phyloP scores from a whole-genome alignment of 2,113 vertebrate species.

The Regulus satrapa region DNA sequence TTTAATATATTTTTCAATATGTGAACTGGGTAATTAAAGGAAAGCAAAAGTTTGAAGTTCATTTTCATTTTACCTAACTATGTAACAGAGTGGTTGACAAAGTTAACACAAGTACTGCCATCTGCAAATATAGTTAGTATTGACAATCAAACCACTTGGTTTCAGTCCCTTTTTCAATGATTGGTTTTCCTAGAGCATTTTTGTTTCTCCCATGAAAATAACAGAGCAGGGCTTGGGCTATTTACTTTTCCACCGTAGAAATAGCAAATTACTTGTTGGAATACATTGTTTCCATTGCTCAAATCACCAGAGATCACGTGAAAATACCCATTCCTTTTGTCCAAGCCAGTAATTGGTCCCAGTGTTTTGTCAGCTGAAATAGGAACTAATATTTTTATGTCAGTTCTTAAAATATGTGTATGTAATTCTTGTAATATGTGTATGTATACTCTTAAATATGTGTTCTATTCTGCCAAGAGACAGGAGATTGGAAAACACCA shows the following conservation, averaged over 20 bases:
- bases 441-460: too few species aligned
- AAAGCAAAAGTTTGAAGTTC: neutral
- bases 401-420: neutral
- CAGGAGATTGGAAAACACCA: neutral
- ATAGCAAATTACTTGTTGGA: neutral
- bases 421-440: too few species aligned
- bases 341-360: neutral
- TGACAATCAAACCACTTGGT: neutral
- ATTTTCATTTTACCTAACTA: neutral
- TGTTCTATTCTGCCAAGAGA: neutral
- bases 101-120: neutral
- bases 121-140: neutral
- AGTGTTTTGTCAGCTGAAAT: neutral
- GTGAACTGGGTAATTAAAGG: neutral
- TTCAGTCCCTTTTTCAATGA: neutral
- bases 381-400: neutral
- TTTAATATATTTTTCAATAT: neutral
- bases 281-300: neutral
- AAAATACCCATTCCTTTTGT: neutral
- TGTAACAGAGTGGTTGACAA: neutral
- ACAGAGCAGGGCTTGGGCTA: neutral
- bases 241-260: neutral
- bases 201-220: neutral
- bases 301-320: neutral
- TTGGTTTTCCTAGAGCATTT: neutral